A percentile compares a stretch with the other conserved stretches of the same genome.
These are phyloP conservation scores for Dorcus parallelipipedus DNA, from an alignment of 2,888 invertebrate species.

Conservation along the genomic window DNA sequence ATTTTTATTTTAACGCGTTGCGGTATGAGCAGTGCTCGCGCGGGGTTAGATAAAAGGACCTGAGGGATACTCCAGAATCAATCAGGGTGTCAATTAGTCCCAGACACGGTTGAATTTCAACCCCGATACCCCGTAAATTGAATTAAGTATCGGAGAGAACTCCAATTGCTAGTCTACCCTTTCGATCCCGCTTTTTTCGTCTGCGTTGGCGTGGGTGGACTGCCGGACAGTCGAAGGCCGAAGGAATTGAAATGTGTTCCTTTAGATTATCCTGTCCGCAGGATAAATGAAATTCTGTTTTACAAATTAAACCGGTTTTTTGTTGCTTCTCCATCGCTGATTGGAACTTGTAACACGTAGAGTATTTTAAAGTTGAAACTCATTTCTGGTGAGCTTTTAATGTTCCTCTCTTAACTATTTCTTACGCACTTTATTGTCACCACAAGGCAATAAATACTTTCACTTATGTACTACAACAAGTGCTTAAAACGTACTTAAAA, in stretches of 20 bases:
- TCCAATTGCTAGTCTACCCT: constrained; percentile 31
- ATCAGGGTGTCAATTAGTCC: constrained; percentile 42
- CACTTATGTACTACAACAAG: too few species aligned
- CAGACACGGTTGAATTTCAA: constrained; percentile 30
- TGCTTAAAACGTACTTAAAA: too few species aligned
- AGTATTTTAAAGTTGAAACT: too few species aligned
- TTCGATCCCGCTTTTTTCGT: constrained; percentile 23
- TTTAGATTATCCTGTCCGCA: constrained; percentile 1
- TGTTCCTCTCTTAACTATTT: too few species aligned
- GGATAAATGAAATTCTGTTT: not conserved
- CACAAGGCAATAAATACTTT: too few species aligned
- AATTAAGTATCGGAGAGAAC: constrained; percentile 31
- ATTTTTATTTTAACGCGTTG: not conserved
- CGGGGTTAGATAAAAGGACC: constrained; percentile 27
- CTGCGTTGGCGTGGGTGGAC: not conserved
- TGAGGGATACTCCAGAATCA: constrained; percentile 36
- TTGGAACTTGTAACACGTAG: too few species aligned
- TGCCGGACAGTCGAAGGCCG: not conserved
- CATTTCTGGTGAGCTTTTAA: too few species aligned
- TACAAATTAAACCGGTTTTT: not conserved
- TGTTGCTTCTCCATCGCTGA: too few species aligned
- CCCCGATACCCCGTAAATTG: constrained; percentile 33
- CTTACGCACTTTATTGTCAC: too few species aligned
- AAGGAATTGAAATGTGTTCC: constrained; percentile 10
- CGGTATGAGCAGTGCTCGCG: not conserved